Conservation (phyloP, 2,113 vertebrate species). For the Microcebus jonahi region DNA sequence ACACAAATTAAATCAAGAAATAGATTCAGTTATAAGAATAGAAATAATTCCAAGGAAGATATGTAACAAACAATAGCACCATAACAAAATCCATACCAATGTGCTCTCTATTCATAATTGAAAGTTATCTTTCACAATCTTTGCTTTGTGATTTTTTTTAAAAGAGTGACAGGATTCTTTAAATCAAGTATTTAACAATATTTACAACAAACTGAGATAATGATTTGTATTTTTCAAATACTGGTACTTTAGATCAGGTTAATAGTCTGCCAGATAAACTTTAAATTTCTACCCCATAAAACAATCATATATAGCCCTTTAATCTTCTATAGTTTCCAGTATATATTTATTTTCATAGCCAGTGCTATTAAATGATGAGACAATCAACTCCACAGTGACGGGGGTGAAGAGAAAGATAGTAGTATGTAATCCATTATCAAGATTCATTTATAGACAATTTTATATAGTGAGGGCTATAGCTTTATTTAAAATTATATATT, state of each 20-base stretch:
- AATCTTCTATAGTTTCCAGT: neutral
- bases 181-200: conserved; percentile 45
- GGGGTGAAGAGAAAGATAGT: neutral
- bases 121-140: conserved; percentile 50
- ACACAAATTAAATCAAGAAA: conserved; percentile 63
- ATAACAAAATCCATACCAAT: conserved; percentile 58
- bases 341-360: conserved; percentile 44
- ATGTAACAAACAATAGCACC: conserved; percentile 9
- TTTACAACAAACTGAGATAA: conserved; percentile 45
- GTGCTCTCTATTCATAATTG: conserved; percentile 37
- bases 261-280: conserved; percentile 29
- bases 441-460: neutral
- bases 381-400: neutral
- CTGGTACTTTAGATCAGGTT: conserved; percentile 17
- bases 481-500: conserved; percentile 19
- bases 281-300: conserved; percentile 52
- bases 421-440: neutral
- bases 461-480: neutral
- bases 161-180: conserved; percentile 39
- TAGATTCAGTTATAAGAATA: conserved; percentile 41
- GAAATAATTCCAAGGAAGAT: conserved; percentile 58
- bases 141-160: conserved; percentile 8
- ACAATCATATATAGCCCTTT: conserved; percentile 3
- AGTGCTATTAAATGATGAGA: conserved; percentile 19
- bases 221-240: conserved; percentile 48